phyloP scores from a whole-genome alignment of 2,113 vertebrate species.

The Lampris incognitus region DNA sequence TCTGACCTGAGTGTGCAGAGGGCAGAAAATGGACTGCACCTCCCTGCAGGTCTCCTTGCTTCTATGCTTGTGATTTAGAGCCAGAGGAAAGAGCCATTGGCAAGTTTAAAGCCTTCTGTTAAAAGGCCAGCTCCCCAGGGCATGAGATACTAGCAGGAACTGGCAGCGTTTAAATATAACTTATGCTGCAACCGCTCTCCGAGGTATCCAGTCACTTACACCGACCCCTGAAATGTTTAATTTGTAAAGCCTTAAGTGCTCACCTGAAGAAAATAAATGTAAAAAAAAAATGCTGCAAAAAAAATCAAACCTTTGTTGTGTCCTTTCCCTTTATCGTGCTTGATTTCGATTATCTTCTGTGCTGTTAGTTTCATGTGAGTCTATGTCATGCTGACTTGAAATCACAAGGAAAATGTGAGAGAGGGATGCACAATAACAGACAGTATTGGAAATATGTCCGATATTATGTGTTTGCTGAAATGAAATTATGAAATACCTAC shows the following conservation, averaged over 20 bases:
- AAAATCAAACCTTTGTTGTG: background rate
- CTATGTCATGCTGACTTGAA: background rate
- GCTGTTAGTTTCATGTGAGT: background rate
- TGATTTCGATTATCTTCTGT: background rate
- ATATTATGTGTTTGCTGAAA: background rate
- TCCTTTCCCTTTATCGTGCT: background rate
- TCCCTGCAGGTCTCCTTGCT: background rate
- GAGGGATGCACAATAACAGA: background rate
- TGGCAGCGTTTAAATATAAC: slow-evolving; percentile 17
- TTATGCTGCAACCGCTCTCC: background rate
- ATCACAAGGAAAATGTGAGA: background rate
- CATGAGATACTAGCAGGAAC: slow-evolving; percentile 9
- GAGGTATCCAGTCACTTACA: background rate
- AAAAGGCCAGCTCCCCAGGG: slow-evolving; percentile 20
- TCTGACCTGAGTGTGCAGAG: background rate
- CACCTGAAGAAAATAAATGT: background rate
- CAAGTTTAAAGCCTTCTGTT: slow-evolving; percentile 23
- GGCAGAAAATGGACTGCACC: background rate
- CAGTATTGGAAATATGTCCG: no score
- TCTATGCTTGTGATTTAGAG: slow-evolving; percentile 27
- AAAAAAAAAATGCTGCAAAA: background rate
- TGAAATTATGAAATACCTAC: background rate
- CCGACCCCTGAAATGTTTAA: background rate
- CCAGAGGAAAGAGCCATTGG: slow-evolving; percentile 4
- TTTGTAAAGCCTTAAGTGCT: background rate